Conservation (phyloP, 2,113 vertebrate genomes). For the Grus americana region DNA sequence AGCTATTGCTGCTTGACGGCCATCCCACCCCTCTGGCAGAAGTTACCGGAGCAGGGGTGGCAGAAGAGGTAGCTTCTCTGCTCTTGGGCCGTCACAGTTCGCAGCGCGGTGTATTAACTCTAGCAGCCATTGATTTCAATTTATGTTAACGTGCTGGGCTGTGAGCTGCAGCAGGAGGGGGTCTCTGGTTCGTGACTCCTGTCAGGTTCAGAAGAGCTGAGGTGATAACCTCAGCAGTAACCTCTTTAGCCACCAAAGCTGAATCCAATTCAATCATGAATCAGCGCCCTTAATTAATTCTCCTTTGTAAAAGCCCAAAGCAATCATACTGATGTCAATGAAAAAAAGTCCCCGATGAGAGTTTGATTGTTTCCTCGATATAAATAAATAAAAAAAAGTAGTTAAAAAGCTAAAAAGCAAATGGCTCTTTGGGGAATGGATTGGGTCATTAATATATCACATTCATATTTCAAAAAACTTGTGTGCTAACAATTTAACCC, state of each 20-base stretch:
- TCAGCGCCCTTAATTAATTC: constrained; percentile 22
- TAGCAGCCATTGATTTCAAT: constrained; percentile 14
- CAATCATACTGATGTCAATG: neutral
- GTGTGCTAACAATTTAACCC: neutral
- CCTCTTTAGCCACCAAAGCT: constrained; percentile 24
- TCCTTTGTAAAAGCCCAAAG: constrained; percentile 5
- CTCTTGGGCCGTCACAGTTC: neutral
- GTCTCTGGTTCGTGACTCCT: neutral
- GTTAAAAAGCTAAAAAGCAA: constrained; percentile 5
- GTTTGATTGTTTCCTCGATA: constrained; percentile 36
- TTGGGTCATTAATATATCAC: neutral
- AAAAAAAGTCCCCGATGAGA: neutral
- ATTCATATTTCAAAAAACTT: neutral
- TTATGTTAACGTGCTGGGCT: neutral
- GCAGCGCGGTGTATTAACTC: neutral
- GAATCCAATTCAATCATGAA: constrained; percentile 28
- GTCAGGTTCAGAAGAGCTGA: neutral
- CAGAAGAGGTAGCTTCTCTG: neutral
- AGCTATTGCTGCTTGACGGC: neutral
- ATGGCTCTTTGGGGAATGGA: neutral
- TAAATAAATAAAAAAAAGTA: neutral
- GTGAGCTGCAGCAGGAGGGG: neutral
- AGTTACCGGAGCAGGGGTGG: neutral
- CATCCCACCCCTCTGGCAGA: neutral
- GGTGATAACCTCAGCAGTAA: constrained; percentile 22